Base-by-base conservation (phyloP, 2,797 vertebrate genomes). In the Acrossocheilus wenchowensis region DNA sequence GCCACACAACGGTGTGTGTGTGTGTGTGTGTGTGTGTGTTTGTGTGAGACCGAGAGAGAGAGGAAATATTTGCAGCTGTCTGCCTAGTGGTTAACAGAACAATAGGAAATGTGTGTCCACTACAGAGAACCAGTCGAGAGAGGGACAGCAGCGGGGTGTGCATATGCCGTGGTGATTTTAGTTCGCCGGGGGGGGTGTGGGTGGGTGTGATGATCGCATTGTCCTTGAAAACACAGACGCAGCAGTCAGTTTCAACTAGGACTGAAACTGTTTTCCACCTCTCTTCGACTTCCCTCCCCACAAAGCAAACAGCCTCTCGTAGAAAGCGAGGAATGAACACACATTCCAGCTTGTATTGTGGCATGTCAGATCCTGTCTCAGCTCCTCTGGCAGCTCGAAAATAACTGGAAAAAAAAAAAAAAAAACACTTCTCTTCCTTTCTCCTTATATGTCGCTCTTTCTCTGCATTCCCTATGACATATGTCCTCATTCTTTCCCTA, bases 331-430 rank as follows among this genome's bases (percentile, higher is more conserved):
- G 86, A 66, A 81, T 74, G 85, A 81, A 86, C 36, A 87, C 11
- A 92, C 94, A 96, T 96, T 95, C 95, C 94, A 92, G 87, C 62
- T 89, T 79, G 88, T 92, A 92, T 90, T 91, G 91, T 85, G 88
- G 91, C 94, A 6, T 94, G 95, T 95, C 93, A 93, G 90, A 94
- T 95, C 95, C 94, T 94, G 95, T 89, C 93, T 93, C 90, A 75
- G 91, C 90, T 91, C 90, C 89, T 90, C 83, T 90, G 87, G 69
- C 14, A 57, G 43, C 36, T 79, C 41, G 5, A 62, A 84, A 89
- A 90, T 83, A 89, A 90, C 92, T 91, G 91, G 78, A 92, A 89
- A 64, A 30, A 26, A 26, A 26, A 26, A 26, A 26, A 26, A 26
- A 39, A 57, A 64, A 43, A 75, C 34, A 69, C 73, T 74, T 89